Conservation (phyloP, 2,113 vertebrate species). For the Gulo gulo region DNA sequence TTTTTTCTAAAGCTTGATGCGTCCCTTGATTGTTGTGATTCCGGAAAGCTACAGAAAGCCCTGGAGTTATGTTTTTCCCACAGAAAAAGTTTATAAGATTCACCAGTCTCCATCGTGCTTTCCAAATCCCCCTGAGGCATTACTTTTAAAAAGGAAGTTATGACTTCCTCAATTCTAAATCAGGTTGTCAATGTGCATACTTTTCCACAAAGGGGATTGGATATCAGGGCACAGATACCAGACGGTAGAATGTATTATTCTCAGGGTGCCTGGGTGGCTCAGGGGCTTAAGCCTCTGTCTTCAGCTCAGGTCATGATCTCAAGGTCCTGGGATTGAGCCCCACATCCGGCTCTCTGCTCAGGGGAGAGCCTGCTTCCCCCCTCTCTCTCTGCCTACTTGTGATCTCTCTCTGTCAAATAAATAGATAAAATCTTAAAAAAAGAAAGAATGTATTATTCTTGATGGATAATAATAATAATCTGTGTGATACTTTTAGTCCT, state of each 20-base stretch:
- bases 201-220: constrained; percentile 6
- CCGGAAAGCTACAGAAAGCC: neutral
- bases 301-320: no score
- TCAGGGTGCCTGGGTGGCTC: no score
- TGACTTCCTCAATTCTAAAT: constrained; percentile 1
- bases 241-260: neutral
- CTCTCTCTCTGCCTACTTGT: no score
- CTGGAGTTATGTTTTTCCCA: neutral
- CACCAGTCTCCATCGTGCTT: neutral
- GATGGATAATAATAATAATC: neutral
- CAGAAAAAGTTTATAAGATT: neutral
- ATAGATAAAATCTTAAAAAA: no score
- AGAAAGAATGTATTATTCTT: no score
- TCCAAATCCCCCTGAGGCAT: neutral
- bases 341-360: no score
- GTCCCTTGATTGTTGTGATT: neutral
- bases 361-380: no score
- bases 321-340: no score
- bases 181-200: neutral
- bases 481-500: neutral
- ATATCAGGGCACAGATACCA: neutral
- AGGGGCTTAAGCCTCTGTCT: no score
- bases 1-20: neutral
- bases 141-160: constrained; percentile 16
- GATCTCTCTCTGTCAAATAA: no score